Evolutionary conservation across 2,113 vertebrate genomes (phyloP).

Genomic region (Dasypus novemcinctus): DNA sequence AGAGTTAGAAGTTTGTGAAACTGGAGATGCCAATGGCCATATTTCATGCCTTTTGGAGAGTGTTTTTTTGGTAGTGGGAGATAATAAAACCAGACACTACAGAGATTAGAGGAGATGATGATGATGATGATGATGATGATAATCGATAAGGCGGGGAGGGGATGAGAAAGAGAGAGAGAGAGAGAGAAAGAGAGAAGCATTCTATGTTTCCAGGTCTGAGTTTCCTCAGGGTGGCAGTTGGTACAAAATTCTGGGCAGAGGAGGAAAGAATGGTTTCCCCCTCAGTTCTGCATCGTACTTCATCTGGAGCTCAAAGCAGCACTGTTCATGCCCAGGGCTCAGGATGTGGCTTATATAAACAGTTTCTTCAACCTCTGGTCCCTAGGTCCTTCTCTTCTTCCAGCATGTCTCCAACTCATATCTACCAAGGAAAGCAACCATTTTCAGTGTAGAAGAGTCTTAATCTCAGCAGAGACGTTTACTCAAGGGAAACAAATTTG

Average conservation of each 20-base stretch:
- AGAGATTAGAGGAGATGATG: not conserved
- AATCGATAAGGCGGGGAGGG: not conserved
- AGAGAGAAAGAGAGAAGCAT: not conserved
- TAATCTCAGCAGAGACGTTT: not conserved
- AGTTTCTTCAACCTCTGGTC: slow-evolving; percentile 11
- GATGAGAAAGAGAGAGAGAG: not conserved
- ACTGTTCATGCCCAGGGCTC: not conserved
- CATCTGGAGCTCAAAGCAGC: slow-evolving; percentile 52
- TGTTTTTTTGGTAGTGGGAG: not conserved
- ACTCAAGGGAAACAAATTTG: not conserved
- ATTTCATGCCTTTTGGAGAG: slow-evolving; percentile 6
- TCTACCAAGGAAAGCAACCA: not conserved
- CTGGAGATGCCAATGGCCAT: not conserved
- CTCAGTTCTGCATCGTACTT: slow-evolving; percentile 20
- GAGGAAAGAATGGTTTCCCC: not conserved
- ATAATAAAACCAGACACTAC: not conserved
- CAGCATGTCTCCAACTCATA: not conserved
- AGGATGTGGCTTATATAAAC: not conserved
- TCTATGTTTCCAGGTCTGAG: slow-evolving; percentile 20
- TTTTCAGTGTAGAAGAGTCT: not conserved
- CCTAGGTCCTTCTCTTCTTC: not conserved
- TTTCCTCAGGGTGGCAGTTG: not conserved
- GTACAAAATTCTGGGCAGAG: slow-evolving; percentile 53
- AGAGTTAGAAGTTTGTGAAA: slow-evolving; percentile 10
- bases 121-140: not conserved